Evolutionary conservation across 2,797 vertebrate species (phyloP), one percentile per base, ranked within the genome.

Genomic region (Erethizon dorsatum): DNA sequence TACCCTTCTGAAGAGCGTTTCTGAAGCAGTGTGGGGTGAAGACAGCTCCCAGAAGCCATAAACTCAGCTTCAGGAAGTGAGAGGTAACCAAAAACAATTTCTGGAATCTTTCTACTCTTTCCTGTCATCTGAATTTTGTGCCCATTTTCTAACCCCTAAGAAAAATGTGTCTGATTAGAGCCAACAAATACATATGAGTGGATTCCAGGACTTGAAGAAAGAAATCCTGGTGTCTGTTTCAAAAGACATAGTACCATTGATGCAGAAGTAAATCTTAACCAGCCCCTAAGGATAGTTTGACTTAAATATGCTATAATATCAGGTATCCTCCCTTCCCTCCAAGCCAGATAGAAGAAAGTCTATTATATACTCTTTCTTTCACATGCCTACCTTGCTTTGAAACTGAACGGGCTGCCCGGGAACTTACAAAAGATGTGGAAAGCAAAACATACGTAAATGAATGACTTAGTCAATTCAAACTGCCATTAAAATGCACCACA

Each of bases 361-460:
- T 63, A 18, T 54, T 57, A 65, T 31, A 57, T 22, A 26, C 1
- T 1, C 0, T 18, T 22, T 83, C 15, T 17, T 22, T 65, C 7
- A 47, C 37, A 24, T 18, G 47, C 67, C 26, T 2, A 45, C 14
- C 50, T 83, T 91, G 15, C 75, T 77, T 69, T 75, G 61, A 94
- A 82, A 65, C 6, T 31, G 94, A 18, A 65, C 63, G 37, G 7
- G 6, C 10, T 84, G 1, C 69, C 31, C 71, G 50, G 1, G 17
- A 87, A 87, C 50, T 77, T 83, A 87, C 26, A 84, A 77, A 94
- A 93, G 31, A 92, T 71, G 4, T 6, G 56, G n/a, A 95, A 56
- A 95, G 20, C 33, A 88, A 91, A 94, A 93, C 26, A 84, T 82
- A 54, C 69, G 83, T 86, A 85, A 92, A 33, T 65, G 47, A 91